A percentile compares a stretch with the other conserved stretches of the same genome.
These are phyloP conservation scores for Urechis unicinctus DNA, from an alignment of 2,888 invertebrate species.

Conservation along the genomic window DNA sequence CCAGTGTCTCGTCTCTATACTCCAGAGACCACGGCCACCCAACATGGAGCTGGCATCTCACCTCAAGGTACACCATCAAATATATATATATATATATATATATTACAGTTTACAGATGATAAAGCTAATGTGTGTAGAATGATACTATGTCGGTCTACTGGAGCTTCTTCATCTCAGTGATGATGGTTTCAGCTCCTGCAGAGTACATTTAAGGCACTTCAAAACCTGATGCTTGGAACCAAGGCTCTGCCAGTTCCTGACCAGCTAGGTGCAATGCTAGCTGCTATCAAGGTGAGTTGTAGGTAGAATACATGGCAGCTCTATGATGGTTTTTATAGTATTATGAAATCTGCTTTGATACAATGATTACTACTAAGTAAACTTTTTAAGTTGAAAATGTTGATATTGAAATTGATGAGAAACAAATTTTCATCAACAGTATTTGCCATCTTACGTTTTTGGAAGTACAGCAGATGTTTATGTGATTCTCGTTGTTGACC, in stretches of 20 bases:
- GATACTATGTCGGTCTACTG: background rate
- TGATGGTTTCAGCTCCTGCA: slow-evolving; percentile 30
- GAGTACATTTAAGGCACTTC: slow-evolving; percentile 32
- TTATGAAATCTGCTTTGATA: too few species aligned
- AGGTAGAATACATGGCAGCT: too few species aligned
- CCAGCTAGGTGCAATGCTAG: slow-evolving; percentile 35
- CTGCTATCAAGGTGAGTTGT: slow-evolving; percentile 36
- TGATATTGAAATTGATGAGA: too few species aligned
- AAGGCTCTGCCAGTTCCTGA: slow-evolving; percentile 29
- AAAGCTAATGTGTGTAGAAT: too few species aligned
- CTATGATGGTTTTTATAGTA: too few species aligned
- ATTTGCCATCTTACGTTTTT: too few species aligned
- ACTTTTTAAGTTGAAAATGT: too few species aligned
- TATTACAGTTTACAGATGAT: too few species aligned
- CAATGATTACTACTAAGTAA: too few species aligned
- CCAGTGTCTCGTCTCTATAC: slow-evolving; percentile 28
- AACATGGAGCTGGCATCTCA: slow-evolving; percentile 23
- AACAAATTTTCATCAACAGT: too few species aligned
- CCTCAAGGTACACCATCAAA: slow-evolving; percentile 28
- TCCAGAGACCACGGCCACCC: slow-evolving; percentile 19
- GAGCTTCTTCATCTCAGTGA: background rate
- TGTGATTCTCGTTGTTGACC: too few species aligned
- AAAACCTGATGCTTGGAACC: slow-evolving; percentile 34
- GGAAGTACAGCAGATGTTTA: too few species aligned
- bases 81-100: background rate